Evolutionary conservation across 1,140 invertebrate species (phyloP).

Genomic region (Araneus ventricosus): DNA sequence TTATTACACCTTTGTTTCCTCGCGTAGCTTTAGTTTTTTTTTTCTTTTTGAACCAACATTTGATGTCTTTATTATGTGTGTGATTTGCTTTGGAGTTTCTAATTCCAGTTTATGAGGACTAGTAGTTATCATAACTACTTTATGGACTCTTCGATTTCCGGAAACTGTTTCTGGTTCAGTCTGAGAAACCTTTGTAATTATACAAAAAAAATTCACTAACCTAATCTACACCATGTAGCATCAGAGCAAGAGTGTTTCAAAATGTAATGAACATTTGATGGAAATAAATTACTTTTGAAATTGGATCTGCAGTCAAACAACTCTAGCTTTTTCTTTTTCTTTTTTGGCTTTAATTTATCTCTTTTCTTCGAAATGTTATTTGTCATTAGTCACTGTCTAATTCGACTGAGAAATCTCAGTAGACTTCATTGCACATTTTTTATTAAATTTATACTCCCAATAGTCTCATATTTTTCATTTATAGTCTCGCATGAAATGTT

Average conservation of each 20-base stretch:
- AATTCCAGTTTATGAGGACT: too few relatives aligned
- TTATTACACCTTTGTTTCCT: too few relatives aligned
- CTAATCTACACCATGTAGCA: background rate
- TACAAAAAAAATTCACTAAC: too few relatives aligned
- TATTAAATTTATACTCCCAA: background rate
- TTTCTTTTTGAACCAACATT: too few relatives aligned
- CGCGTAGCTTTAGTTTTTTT: too few relatives aligned
- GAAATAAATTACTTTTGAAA: slow-evolving; percentile 35
- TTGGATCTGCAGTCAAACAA: background rate
- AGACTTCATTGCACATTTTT: background rate
- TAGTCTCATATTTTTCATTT: too few relatives aligned
- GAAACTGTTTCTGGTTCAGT: background rate
- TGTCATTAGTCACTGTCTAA: background rate
- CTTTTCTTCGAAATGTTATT: background rate
- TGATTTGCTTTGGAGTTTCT: too few relatives aligned
- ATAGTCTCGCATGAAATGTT: too few relatives aligned
- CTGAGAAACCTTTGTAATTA: background rate
- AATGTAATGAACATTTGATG: background rate
- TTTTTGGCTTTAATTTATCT: background rate
- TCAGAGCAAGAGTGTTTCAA: background rate
- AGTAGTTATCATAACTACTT: too few relatives aligned
- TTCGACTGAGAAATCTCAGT: background rate
- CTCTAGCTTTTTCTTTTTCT: background rate
- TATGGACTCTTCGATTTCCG: too few relatives aligned
- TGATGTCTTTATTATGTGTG: too few relatives aligned